Percentiles rank a stretch among this genome's conserved stretches.
These are phyloP conservation scores for Lycocorax pyrrhopterus DNA, from an alignment of 2,113 vertebrate species.

Conservation along the genomic window DNA sequence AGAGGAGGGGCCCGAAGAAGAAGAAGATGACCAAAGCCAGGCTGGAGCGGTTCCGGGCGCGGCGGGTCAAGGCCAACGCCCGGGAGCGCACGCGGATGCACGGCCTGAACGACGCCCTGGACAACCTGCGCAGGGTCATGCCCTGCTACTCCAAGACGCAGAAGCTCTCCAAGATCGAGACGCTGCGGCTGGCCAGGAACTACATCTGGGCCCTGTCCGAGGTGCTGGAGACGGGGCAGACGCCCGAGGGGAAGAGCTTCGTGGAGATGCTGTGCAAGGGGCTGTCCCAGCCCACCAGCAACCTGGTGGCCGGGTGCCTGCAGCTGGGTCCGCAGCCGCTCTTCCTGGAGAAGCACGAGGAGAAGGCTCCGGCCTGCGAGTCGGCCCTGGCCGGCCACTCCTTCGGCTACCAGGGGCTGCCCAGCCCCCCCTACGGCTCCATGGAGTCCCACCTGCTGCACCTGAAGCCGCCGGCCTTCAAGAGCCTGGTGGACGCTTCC, in stretches of 20 bases:
- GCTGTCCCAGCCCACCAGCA: constrained; percentile 96
- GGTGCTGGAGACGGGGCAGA: constrained; percentile 89
- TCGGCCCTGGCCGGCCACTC: constrained; percentile 63
- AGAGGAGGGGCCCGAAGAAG: constrained; percentile 94
- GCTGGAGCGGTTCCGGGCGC: constrained; percentile 86
- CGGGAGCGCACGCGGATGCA: constrained; percentile 94
- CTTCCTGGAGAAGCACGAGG: constrained; percentile 83
- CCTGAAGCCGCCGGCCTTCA: constrained; percentile 81
- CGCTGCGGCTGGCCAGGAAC: constrained; percentile 89
- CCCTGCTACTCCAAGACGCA: constrained; percentile 99
- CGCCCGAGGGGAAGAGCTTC: constrained; percentile 86
- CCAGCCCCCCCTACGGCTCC: constrained; percentile 92
- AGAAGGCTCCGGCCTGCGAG: constrained; percentile 72
- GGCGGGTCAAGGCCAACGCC: constrained; percentile 91
- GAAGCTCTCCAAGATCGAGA: constrained; percentile 97
- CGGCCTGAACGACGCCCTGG: constrained; percentile 91
- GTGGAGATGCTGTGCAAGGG: constrained; percentile 97
- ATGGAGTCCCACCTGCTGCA: constrained; percentile 89
- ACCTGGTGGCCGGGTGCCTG: constrained; percentile 92
- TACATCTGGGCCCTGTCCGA: constrained; percentile 98
- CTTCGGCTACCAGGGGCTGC: constrained; percentile 88
- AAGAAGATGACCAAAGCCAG: constrained; percentile 98
- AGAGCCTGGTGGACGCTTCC: constrained; percentile 72
- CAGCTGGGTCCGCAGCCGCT: constrained; percentile 81
- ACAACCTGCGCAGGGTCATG: constrained; percentile 90